These are phyloP conservation scores for Acanthornis magna DNA, from an alignment of 2,797 vertebrate genomes.

Conservation along the genomic window DNA sequence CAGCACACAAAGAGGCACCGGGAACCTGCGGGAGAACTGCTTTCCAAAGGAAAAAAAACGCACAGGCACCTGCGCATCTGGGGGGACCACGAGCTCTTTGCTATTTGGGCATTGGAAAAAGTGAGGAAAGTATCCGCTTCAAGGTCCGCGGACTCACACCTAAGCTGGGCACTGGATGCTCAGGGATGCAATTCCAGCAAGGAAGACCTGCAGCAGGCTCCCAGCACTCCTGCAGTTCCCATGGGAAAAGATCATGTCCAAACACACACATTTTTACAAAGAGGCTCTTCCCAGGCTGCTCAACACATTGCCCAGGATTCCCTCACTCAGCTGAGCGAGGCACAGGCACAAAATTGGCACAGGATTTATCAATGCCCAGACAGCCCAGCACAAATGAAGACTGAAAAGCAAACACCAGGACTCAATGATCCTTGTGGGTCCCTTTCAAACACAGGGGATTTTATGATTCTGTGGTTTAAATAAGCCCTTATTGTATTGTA, in stretches of 20 bases:
- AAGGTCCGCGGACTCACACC: not conserved
- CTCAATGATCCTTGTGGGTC: not conserved
- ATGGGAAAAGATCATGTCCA: not conserved
- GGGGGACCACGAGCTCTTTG: not conserved
- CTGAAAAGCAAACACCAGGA: not conserved
- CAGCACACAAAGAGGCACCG: accelerated
- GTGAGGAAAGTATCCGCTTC: not conserved
- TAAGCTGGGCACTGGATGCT: not conserved
- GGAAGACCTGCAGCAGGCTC: not conserved
- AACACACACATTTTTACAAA: not conserved
- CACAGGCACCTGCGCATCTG: not conserved
- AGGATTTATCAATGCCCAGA: not conserved
- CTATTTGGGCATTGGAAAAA: not conserved
- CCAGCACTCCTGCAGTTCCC: not conserved
- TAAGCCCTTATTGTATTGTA: not conserved
- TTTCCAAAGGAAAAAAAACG: not conserved
- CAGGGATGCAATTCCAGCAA: not conserved
- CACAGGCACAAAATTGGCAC: accelerated
- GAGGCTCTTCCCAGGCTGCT: not conserved
- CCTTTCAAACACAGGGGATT: not conserved
- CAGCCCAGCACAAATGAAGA: not conserved
- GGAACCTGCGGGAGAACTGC: accelerated
- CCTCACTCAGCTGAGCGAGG: not conserved
- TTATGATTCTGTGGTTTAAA: not conserved
- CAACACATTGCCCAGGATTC: accelerated